These are phyloP conservation scores for Hyposmocoma kahamanoa DNA, from an alignment of 1,140 invertebrate genomes.

Conservation along the genomic window DNA sequence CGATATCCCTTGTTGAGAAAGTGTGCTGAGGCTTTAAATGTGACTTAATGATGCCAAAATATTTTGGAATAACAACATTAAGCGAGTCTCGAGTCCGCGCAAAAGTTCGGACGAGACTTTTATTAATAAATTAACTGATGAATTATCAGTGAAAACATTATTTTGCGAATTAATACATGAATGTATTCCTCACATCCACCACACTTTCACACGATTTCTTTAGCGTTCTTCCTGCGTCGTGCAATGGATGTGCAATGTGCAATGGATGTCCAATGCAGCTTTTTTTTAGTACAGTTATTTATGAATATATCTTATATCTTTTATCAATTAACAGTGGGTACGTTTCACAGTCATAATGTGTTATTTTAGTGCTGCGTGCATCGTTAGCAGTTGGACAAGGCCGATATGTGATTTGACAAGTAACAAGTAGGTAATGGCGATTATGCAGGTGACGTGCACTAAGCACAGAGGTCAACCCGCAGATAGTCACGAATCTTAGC, in stretches of 20 bases:
- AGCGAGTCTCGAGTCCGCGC: slow-evolving; percentile 8
- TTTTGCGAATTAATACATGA: slow-evolving; percentile 9
- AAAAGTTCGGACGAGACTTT: slow-evolving; percentile 3
- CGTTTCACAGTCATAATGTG: too few species aligned
- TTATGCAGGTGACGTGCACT: slow-evolving; percentile 12
- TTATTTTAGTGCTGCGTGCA: not conserved
- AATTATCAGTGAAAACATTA: slow-evolving; percentile 20
- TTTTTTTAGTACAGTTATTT: too few species aligned
- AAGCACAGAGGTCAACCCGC: not conserved
- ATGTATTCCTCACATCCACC: slow-evolving; percentile 12
- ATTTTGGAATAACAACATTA: slow-evolving; percentile 20
- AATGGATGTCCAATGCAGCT: too few species aligned
- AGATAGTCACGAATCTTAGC: not conserved
- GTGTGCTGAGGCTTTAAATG: slow-evolving; percentile 19
- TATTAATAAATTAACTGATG: slow-evolving; percentile 17
- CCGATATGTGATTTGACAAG: slow-evolving; percentile 6
- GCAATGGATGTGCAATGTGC: too few species aligned
- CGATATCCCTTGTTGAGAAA: slow-evolving; percentile 30
- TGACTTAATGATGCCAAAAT: slow-evolving; percentile 24
- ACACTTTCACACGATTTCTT: slow-evolving; percentile 33
- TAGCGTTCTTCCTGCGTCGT: slow-evolving; percentile 4
- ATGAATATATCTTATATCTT: too few species aligned
- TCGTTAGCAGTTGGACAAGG: slow-evolving; percentile 5
- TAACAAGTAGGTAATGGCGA: slow-evolving; percentile 10
- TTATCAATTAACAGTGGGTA: too few species aligned